Evolutionary conservation across 2,113 vertebrate species (phyloP).

Genomic region (Embiotoca jacksoni): DNA sequence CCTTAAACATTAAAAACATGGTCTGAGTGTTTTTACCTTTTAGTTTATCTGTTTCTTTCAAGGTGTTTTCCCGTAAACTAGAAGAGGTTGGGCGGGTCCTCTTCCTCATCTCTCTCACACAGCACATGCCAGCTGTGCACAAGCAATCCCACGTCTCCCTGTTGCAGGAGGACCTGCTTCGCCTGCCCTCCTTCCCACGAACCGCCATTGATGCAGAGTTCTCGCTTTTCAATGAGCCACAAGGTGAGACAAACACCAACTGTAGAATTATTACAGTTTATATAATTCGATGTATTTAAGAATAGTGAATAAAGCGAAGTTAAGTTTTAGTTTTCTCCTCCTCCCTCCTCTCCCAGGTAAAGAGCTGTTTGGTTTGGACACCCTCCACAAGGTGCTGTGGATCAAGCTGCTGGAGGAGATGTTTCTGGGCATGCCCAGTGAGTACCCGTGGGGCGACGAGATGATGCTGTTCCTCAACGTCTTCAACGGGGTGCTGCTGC

Average conservation of each 20-base stretch:
- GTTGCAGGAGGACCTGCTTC: slow-evolving; percentile 97
- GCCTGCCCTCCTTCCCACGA: slow-evolving; percentile 95
- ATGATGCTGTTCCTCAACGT: slow-evolving; percentile 99
- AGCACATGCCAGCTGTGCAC: slow-evolving; percentile 94
- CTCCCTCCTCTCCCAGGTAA: slow-evolving; percentile 85
- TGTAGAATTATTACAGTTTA: no score
- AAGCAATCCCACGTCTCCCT: slow-evolving; percentile 98
- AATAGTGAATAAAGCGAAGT: neutral
- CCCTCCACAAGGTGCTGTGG: slow-evolving; percentile 98
- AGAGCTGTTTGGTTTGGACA: slow-evolving; percentile 97
- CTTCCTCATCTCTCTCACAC: slow-evolving; percentile 96
- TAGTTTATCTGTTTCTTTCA: neutral
- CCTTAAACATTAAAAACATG: neutral
- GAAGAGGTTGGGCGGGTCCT: slow-evolving; percentile 96
- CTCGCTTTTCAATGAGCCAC: slow-evolving; percentile 94
- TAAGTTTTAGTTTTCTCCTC: neutral
- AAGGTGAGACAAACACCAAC: slow-evolving; percentile 82
- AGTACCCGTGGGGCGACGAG: slow-evolving; percentile 98
- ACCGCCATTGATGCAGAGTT: slow-evolving; percentile 97
- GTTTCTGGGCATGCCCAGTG: slow-evolving; percentile 99
- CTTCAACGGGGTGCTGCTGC: slow-evolving; percentile 95
- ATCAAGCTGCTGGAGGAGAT: slow-evolving; percentile 99
- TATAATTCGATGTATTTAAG: no score
- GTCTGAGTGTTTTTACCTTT: neutral
- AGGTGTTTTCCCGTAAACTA: slow-evolving; percentile 98